Evolutionary conservation across 2,888 invertebrate genomes (phyloP).

Genomic region (Argyra leucocephala): DNA sequence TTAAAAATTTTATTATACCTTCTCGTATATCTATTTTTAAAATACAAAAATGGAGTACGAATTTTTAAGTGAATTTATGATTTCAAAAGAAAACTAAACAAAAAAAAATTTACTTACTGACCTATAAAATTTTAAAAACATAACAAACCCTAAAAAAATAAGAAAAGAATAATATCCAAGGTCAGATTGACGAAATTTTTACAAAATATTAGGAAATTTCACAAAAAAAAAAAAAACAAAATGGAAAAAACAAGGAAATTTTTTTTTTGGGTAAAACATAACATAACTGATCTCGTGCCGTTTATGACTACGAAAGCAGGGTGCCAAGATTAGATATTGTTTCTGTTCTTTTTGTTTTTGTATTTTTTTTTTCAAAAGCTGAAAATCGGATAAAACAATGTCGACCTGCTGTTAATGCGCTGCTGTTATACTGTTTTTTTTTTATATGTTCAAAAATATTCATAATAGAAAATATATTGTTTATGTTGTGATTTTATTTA

Average conservation of each 20-base stretch:
- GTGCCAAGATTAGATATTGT: background rate
- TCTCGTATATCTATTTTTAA: background rate
- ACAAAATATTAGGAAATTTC: background rate
- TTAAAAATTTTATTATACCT: background rate
- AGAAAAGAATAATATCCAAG: background rate
- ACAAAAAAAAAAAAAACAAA: background rate
- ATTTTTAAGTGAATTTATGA: background rate
- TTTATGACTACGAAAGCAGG: background rate
- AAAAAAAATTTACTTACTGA: background rate
- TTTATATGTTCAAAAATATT: too few species aligned
- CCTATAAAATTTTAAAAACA: background rate
- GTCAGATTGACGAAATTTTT: background rate
- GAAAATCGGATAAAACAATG: background rate
- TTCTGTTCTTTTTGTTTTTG: background rate
- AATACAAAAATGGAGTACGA: too few species aligned
- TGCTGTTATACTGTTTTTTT: slow-evolving; percentile 2
- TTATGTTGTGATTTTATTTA: too few species aligned
- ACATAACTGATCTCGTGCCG: slow-evolving; percentile 5
- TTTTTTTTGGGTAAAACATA: background rate
- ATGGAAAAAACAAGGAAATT: too few species aligned
- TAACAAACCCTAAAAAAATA: background rate
- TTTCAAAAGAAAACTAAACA: background rate
- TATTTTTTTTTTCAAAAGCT: background rate
- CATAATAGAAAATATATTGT: too few species aligned
- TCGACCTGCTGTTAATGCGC: background rate